Percentiles rank a stretch among this genome's conserved stretches.
phyloP scores from a whole-genome alignment of 2,113 vertebrate genomes.

The Aptenodytes patagonicus region DNA sequence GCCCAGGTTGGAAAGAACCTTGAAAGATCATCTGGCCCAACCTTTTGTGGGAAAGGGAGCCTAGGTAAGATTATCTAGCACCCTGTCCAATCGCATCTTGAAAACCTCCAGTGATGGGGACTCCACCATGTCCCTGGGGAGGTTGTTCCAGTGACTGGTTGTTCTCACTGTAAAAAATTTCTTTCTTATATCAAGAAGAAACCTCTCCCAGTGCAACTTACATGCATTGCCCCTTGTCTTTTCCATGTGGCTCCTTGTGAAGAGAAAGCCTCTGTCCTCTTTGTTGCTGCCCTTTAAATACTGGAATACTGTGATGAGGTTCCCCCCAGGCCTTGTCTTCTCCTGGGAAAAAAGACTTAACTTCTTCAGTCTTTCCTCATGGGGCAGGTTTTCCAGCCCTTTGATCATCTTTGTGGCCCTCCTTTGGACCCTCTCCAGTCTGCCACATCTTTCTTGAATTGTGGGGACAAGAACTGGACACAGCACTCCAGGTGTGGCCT shows the following conservation, averaged over 20 bases:
- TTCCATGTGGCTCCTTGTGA: neutral
- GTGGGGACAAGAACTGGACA: neutral
- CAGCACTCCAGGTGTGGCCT: neutral
- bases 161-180: neutral
- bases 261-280: neutral
- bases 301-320: neutral
- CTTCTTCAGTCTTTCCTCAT: neutral
- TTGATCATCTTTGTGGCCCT: neutral
- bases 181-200: neutral
- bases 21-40: neutral
- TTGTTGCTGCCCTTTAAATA: neutral
- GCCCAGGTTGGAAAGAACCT: neutral
- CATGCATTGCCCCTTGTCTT: neutral
- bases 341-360: neutral
- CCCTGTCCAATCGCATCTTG: neutral
- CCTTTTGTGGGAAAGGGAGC: neutral
- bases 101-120: neutral
- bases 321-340: neutral
- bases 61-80: neutral
- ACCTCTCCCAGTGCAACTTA: neutral
- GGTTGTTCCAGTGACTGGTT: neutral
- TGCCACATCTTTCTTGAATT: neutral
- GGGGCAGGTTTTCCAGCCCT: neutral
- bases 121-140: neutral
- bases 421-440: neutral